Percentiles rank a stretch among this genome's conserved stretches.
Conservation (phyloP, 2,888 invertebrate species). For the Leucania comma region DNA sequence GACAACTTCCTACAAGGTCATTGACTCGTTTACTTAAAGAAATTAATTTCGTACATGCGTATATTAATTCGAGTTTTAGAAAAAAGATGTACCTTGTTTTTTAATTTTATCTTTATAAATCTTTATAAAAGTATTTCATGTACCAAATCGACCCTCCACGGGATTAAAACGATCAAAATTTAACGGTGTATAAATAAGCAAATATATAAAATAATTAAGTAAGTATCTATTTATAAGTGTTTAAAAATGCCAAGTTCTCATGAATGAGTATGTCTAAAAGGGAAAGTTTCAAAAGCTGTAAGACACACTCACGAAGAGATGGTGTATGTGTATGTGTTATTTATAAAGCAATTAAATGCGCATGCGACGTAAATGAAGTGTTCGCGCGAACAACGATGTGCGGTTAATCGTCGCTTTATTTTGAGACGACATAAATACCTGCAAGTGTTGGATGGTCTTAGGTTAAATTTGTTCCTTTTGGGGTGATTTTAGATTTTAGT, state of each 20-base stretch:
- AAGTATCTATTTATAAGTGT: background rate
- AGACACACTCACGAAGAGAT: background rate
- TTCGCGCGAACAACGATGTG: slow-evolving; percentile 57
- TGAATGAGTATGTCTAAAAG: slow-evolving; percentile 10
- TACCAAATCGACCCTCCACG: too few species aligned
- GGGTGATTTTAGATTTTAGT: slow-evolving; percentile 2
- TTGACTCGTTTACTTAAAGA: too few species aligned
- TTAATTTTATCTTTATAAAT: too few species aligned
- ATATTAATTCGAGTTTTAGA: too few species aligned
- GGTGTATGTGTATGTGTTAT: slow-evolving; percentile 57
- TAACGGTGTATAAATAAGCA: too few species aligned
- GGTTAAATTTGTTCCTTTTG: slow-evolving; percentile 28
- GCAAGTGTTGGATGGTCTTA: slow-evolving; percentile 17
- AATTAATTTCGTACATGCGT: too few species aligned
- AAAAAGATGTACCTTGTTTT: too few species aligned
- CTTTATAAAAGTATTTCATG: too few species aligned
- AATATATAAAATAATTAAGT: too few species aligned
- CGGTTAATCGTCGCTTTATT: slow-evolving; percentile 60
- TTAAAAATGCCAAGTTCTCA: background rate
- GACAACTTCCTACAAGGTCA: too few species aligned
- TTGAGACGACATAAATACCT: slow-evolving; percentile 45
- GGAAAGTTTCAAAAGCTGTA: background rate
- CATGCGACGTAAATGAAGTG: slow-evolving; percentile 65
- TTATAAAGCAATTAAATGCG: slow-evolving; percentile 75
- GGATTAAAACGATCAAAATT: too few species aligned